These are phyloP conservation scores for Amphiprion ocellaris DNA, from an alignment of 2,113 vertebrate species.

Conservation along the genomic window DNA sequence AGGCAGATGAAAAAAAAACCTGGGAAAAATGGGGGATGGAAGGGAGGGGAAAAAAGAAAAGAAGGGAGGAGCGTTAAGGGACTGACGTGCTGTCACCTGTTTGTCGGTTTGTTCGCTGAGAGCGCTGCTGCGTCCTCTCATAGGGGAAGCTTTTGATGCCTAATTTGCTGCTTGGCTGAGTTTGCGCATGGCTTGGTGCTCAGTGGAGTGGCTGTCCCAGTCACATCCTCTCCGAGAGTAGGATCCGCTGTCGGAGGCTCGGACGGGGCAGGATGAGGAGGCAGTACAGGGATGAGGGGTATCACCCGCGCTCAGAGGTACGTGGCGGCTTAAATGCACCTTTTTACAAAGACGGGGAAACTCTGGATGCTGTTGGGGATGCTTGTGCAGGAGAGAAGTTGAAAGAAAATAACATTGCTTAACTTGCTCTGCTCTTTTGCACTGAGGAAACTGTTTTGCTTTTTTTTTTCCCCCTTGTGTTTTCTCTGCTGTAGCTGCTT, in stretches of 20 bases:
- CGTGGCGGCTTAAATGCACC: constrained; percentile 1
- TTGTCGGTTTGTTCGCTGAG: constrained; percentile 73
- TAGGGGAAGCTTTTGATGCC: constrained; percentile 78
- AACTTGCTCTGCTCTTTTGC: background rate
- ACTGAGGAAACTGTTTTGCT: background rate
- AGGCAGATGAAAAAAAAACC: constrained; percentile 34
- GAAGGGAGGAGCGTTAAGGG: constrained; percentile 51
- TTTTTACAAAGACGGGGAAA: background rate
- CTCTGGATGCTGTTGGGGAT: background rate
- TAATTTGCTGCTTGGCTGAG: constrained; percentile 79
- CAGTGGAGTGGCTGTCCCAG: constrained; percentile 72
- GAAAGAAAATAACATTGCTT: background rate
- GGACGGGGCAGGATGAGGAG: constrained; percentile 77
- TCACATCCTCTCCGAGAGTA: constrained; percentile 60
- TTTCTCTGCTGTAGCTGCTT: background rate
- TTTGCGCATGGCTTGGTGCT: constrained; percentile 74
- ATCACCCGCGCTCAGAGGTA: constrained; percentile 74
- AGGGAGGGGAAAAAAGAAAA: background rate
- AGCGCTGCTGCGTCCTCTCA: constrained; percentile 63
- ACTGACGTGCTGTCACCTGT: constrained; percentile 78
- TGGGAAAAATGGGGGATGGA: background rate
- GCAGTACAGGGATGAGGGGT: constrained; percentile 77
- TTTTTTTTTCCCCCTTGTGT: background rate
- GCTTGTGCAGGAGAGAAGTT: constrained; percentile 5
- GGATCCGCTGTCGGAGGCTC: constrained; percentile 49